phyloP scores from a whole-genome alignment of 1,140 invertebrate species.

The Mesaphorura yosii region DNA sequence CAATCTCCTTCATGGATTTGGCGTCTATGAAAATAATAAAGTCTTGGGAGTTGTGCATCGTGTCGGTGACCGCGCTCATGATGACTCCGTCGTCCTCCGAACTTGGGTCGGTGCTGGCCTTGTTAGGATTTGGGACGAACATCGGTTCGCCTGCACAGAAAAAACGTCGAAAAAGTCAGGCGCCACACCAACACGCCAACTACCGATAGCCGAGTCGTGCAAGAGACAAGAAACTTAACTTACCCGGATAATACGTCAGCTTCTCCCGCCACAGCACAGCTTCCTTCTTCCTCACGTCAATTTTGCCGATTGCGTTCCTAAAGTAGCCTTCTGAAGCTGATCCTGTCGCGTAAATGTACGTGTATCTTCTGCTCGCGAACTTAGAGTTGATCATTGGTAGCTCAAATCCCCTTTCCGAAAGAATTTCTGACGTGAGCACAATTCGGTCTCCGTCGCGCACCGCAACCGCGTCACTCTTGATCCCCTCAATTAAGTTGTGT shows the following conservation, averaged over 20 bases:
- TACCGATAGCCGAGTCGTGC: too few relatives aligned
- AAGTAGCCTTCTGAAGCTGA: slow-evolving; percentile 8
- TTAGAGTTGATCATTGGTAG: slow-evolving; percentile 37
- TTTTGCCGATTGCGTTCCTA: slow-evolving; percentile 33
- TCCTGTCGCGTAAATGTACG: slow-evolving; percentile 36
- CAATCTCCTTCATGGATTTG: slow-evolving; percentile 36
- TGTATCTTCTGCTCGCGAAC: slow-evolving; percentile 35
- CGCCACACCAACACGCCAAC: too few relatives aligned
- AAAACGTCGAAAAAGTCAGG: too few relatives aligned
- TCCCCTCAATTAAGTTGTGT: slow-evolving; percentile 5
- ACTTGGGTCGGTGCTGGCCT: neutral
- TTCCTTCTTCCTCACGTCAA: slow-evolving; percentile 34
- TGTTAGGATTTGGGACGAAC: slow-evolving; percentile 33
- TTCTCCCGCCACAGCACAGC: slow-evolving; percentile 33
- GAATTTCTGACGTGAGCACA: slow-evolving; percentile 23
- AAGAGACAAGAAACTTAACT: too few relatives aligned
- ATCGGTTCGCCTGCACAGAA: slow-evolving; percentile 35
- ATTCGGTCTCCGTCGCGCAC: slow-evolving; percentile 29
- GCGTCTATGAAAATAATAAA: slow-evolving; percentile 39
- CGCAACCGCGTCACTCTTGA: slow-evolving; percentile 29
- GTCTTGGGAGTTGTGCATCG: slow-evolving; percentile 30
- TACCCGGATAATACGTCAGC: slow-evolving; percentile 24
- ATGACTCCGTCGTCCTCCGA: slow-evolving; percentile 36
- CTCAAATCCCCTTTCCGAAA: slow-evolving; percentile 31
- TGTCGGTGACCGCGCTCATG: slow-evolving; percentile 30